Base-by-base conservation (phyloP, 2,888 invertebrate genomes). In the Cryptocephalus primarius region DNA sequence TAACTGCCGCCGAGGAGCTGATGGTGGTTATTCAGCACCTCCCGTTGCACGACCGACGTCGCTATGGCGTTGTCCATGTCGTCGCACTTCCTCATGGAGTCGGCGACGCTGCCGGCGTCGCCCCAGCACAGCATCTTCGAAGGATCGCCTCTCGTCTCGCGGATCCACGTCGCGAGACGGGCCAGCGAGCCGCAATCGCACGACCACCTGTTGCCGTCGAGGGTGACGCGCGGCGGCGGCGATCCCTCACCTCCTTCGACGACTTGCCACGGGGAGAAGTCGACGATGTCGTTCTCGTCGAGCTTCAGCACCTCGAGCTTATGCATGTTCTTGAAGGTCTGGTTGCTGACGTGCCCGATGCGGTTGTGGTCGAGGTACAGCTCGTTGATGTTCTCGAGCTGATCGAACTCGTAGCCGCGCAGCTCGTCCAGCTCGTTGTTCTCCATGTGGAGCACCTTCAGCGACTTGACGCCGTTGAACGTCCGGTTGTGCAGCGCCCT, bases 131-230 rank as follows among this genome's bases (percentile, higher is more conserved):
- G 74, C 79, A 84, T 79, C 73, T 80, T 81, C 62, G 80, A 77
- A 33, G 82, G 78, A 63, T 82, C 78, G 66, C 78, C 77, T 44
- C 77, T 78, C 64, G 82, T 80, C 64, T 80, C 76, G 61, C 77
- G 73, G 50, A 85, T 69, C 85, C 85, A 86, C 57, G 78, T 75
- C 63, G 82, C 79, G 60, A 86, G 72, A 59, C 79, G 78, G 52
- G 75, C 76, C 45, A 85, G 76, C 61, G 82, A 82, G 62, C 75
- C 76, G 71, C 88, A 88, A 65, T 86, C 83, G 72, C 88, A 88
- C 67, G 83, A 82, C 90, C 90, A 88, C 66, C 81, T 80, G 76
- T 87, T 88, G 60, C 84, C 83, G 61, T 83, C 80, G 51, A 87
- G 74, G 46, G 82, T 80, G 57, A 88, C 79, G 61, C 78, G 79